Evolutionary conservation across 1,140 invertebrate genomes (phyloP).

Genomic region (Ostrea denselamellosa): DNA sequence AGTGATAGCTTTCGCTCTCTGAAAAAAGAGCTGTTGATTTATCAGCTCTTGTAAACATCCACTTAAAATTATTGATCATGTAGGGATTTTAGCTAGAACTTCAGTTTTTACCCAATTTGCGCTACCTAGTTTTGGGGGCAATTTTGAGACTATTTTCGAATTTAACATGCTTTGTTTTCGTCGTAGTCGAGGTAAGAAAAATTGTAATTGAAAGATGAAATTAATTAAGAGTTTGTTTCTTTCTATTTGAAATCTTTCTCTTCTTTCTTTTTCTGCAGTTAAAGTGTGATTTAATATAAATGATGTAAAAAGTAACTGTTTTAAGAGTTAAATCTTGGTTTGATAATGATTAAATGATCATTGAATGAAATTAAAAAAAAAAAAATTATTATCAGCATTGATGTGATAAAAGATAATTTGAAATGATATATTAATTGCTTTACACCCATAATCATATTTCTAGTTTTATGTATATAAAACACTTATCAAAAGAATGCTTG

Average conservation of each 20-base stretch:
- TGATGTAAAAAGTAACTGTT: neutral
- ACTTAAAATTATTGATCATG: slow-evolving; percentile 19
- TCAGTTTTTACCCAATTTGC: slow-evolving; percentile 24
- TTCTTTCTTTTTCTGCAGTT: neutral
- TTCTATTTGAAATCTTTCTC: neutral
- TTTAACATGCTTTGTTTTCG: slow-evolving; percentile 44
- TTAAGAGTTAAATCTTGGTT: neutral
- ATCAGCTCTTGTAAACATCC: slow-evolving; percentile 13
- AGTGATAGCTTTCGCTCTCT: slow-evolving; percentile 25
- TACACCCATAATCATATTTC: too few relatives aligned
- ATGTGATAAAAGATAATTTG: too few relatives aligned
- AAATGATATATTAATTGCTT: too few relatives aligned
- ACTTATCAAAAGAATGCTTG: too few relatives aligned
- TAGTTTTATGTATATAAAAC: too few relatives aligned
- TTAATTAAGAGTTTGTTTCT: neutral
- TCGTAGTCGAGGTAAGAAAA: slow-evolving; percentile 41
- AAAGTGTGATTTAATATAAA: neutral
- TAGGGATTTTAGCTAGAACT: slow-evolving; percentile 32
- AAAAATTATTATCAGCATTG: too few relatives aligned
- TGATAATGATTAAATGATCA: neutral
- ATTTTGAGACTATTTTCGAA: neutral
- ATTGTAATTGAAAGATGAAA: too few relatives aligned
- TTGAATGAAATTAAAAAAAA: neutral
- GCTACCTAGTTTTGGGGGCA: neutral
- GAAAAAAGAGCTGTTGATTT: neutral